A percentile compares a stretch with the other conserved stretches of the same genome.
Conservation (phyloP, 1,140 invertebrate species). For the Dinoponera quadriceps region DNA sequence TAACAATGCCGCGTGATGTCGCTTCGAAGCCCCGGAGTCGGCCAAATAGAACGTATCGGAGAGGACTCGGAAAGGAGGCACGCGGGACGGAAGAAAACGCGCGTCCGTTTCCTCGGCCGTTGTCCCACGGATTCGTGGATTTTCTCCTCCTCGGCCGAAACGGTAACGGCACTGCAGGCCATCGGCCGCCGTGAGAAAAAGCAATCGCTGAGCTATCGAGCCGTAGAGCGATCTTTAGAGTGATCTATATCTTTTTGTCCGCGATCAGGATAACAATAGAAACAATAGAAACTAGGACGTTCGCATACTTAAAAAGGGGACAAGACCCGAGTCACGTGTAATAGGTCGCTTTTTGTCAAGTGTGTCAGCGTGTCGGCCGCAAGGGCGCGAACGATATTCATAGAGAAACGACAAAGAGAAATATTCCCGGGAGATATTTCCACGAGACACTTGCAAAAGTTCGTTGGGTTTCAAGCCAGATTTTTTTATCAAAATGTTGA, state of each 20-base stretch:
- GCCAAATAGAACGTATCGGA: background rate
- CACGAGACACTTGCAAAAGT: no score
- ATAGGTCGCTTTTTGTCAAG: background rate
- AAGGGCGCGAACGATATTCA: no score
- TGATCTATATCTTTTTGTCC: background rate
- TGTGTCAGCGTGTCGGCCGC: no score
- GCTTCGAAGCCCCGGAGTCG: background rate
- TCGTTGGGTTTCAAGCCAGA: no score
- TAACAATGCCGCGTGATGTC: slow-evolving; percentile 20
- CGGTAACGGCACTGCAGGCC: background rate
- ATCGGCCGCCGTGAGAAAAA: background rate
- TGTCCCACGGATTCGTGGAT: slow-evolving; percentile 10
- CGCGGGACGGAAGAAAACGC: background rate
- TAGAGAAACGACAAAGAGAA: no score
- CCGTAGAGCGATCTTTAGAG: background rate
- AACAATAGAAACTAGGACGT: background rate
- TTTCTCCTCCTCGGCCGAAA: background rate
- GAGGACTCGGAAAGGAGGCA: background rate
- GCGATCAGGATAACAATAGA: background rate
- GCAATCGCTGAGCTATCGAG: background rate
- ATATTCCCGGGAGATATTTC: no score
- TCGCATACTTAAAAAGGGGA: background rate
- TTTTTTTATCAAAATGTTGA: no score
- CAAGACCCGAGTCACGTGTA: background rate
- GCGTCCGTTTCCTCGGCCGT: background rate